Conservation (phyloP, 2,888 invertebrate species). For the Brassicogethes aeneus region DNA sequence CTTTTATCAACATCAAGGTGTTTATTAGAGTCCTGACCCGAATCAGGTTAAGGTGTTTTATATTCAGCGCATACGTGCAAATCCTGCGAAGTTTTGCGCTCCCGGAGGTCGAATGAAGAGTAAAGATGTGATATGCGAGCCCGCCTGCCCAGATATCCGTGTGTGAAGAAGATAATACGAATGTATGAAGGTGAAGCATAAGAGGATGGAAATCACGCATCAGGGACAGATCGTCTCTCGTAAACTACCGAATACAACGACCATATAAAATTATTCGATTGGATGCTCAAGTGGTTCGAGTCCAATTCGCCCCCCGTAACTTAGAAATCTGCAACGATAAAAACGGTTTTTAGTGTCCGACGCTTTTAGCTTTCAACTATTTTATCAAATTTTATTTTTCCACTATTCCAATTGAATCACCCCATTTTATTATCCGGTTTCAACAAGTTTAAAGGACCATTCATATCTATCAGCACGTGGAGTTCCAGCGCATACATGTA, state of each 20-base stretch:
- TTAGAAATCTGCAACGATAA: slow-evolving; percentile 5
- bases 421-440: too few relatives aligned
- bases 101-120: slow-evolving; percentile 2
- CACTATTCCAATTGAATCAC: too few relatives aligned
- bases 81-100: background rate
- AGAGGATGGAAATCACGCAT: slow-evolving; percentile 13
- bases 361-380: background rate
- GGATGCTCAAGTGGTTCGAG: slow-evolving; percentile 11
- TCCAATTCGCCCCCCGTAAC: slow-evolving; percentile 6
- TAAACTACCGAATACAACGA: slow-evolving; percentile 18
- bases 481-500: too few relatives aligned
- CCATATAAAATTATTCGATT: slow-evolving; percentile 19
- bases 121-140: slow-evolving; percentile 7
- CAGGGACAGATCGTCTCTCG: slow-evolving; percentile 15
- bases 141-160: too few relatives aligned
- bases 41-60: background rate
- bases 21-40: too few relatives aligned
- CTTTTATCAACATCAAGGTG: too few relatives aligned
- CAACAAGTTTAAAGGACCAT: too few relatives aligned
- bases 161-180: slow-evolving; percentile 8
- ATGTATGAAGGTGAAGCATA: slow-evolving; percentile 7
- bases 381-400: too few relatives aligned
- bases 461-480: too few relatives aligned
- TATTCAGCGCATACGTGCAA: background rate
- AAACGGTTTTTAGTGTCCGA: background rate